A percentile compares a stretch with the other conserved stretches of the same genome.
Conservation (phyloP, 2,113 vertebrate species). For the Sardina pilchardus region DNA sequence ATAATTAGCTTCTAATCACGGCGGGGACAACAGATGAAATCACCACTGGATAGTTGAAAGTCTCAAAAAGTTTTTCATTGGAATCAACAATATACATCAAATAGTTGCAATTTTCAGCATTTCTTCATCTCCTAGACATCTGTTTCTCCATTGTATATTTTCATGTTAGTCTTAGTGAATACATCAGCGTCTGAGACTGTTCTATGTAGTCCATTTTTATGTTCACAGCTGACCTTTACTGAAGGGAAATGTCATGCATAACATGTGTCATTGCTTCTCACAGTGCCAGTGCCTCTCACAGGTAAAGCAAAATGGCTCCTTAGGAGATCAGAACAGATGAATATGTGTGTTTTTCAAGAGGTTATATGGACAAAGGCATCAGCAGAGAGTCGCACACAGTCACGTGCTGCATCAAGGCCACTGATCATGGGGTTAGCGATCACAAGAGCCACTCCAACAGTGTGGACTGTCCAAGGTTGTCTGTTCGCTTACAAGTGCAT, state of each 20-base stretch:
- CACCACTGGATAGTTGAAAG: not conserved
- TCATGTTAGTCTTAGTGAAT: not conserved
- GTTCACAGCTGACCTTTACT: not conserved
- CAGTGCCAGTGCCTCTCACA: not conserved
- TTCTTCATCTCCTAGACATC: not conserved
- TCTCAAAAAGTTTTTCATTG: not conserved
- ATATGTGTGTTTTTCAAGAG: not conserved
- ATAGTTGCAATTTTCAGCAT: not conserved
- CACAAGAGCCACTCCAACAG: too few species aligned
- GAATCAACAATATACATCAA: not conserved
- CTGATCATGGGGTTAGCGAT: too few species aligned
- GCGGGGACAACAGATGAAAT: not conserved
- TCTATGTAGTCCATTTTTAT: not conserved
- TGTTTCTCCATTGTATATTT: not conserved
- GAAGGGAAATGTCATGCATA: not conserved
- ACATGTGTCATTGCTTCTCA: not conserved
- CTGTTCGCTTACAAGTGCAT: not conserved
- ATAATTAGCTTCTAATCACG: not conserved
- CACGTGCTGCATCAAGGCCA: too few species aligned
- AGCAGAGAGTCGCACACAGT: not conserved
- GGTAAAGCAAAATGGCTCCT: not conserved
- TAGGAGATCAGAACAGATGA: not conserved
- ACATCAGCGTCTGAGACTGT: not conserved
- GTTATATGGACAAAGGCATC: not conserved
- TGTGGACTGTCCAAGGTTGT: too few species aligned